Evolutionary conservation across 2,888 invertebrate genomes (phyloP).

Genomic region (Stegana nigrithorax): DNA sequence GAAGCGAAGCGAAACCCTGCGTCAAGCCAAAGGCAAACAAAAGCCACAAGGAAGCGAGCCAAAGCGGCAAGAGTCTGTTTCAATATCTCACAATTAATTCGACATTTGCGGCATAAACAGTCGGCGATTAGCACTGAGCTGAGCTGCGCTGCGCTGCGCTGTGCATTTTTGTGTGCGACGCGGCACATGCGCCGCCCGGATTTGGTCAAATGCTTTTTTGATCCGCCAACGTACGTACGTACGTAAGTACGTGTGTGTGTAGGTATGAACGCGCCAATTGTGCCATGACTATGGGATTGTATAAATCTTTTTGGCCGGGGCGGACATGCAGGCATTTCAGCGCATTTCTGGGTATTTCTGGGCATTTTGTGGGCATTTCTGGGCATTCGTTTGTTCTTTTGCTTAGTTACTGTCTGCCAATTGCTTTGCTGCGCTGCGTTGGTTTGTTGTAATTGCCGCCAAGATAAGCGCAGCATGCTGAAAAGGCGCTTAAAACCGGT

Average conservation of each 20-base stretch:
- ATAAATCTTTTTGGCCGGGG: constrained; percentile 7
- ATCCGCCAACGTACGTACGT: not conserved
- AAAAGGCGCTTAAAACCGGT: constrained; percentile 53
- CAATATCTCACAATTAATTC: constrained; percentile 51
- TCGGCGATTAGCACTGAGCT: constrained; percentile 52
- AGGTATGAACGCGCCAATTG: too few relatives aligned
- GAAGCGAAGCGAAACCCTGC: too few relatives aligned
- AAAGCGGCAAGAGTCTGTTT: not conserved
- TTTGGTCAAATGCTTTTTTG: constrained; percentile 11
- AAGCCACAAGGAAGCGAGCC: too few relatives aligned
- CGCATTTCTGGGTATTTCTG: too few relatives aligned
- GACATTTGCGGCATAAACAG: constrained; percentile 60
- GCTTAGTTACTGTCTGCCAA: not conserved
- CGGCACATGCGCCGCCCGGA: constrained; percentile 1
- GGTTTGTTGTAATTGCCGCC: constrained; percentile 52
- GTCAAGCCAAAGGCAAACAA: too few relatives aligned
- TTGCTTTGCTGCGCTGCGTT: not conserved
- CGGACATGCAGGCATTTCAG: too few relatives aligned
- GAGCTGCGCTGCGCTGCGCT: constrained; percentile 44
- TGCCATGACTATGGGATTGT: not conserved
- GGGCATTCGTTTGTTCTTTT: constrained; percentile 49
- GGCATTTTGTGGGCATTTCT: too few relatives aligned
- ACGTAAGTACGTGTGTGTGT: not conserved
- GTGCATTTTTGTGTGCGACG: too few relatives aligned
- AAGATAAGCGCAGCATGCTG: constrained; percentile 45